These are phyloP conservation scores for Exaiptasia diaphana DNA, from an alignment of 64 coral and sea anemone species.

Conservation along the genomic window DNA sequence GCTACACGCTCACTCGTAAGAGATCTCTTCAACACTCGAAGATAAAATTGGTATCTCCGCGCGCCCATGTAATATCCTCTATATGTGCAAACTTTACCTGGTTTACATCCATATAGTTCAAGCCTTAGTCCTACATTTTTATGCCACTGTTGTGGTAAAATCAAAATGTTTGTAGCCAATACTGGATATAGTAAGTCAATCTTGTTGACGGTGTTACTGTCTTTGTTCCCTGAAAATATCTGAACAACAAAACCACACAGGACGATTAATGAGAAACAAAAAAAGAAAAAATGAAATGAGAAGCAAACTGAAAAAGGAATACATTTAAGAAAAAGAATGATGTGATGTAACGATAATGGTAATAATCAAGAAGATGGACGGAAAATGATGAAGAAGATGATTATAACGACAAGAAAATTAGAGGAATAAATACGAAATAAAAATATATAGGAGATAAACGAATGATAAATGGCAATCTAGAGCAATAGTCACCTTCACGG, in stretches of 20 bases:
- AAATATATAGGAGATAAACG: too few relatives aligned
- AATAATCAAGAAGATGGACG: too few relatives aligned
- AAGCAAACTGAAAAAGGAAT: too few relatives aligned
- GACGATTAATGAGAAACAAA: too few relatives aligned
- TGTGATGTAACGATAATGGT: too few relatives aligned
- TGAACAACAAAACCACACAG: background rate
- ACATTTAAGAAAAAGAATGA: too few relatives aligned
- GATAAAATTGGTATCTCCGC: background rate
- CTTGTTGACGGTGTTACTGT: conserved; percentile 18
- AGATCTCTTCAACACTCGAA: background rate
- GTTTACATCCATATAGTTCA: conserved; percentile 58
- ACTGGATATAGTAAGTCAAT: conserved; percentile 9
- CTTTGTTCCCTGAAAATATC: conserved; percentile 35
- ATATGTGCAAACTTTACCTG: background rate
- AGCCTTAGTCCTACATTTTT: conserved; percentile 51
- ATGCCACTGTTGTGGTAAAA: conserved; percentile 24
- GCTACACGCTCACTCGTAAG: background rate
- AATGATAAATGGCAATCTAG: too few relatives aligned
- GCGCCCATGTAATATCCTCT: background rate
- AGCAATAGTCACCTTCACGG: too few relatives aligned
- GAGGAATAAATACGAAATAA: too few relatives aligned
- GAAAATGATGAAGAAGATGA: too few relatives aligned
- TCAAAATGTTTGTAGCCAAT: conserved; percentile 1
- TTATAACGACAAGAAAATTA: too few relatives aligned
- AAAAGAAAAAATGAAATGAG: too few relatives aligned